phyloP scores from a whole-genome alignment of 1,140 invertebrate genomes.

The Pogonognathellus flavescens region DNA sequence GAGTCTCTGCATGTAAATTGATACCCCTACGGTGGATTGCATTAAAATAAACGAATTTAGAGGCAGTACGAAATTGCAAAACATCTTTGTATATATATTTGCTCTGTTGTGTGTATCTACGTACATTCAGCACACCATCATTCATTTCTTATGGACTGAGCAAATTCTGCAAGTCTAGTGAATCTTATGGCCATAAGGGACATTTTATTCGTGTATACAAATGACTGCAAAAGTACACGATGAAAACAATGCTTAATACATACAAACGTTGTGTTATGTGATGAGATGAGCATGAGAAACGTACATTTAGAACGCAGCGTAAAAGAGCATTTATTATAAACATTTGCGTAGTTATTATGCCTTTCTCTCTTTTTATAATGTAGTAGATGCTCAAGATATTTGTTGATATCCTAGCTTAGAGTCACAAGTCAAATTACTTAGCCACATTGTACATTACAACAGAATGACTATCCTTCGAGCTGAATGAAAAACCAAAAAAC shows the following conservation, averaged over 20 bases:
- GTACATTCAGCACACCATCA: too few species aligned
- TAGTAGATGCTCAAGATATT: background rate
- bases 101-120: too few species aligned
- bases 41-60: too few species aligned
- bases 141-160: background rate
- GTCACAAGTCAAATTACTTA: constrained; percentile 4
- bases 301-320: too few species aligned
- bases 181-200: constrained; percentile 10
- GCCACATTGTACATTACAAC: background rate
- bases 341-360: background rate
- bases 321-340: background rate
- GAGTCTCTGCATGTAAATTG: background rate
- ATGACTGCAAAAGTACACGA: background rate
- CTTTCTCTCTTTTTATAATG: constrained; percentile 27
- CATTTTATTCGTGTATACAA: constrained; percentile 10
- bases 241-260: background rate
- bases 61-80: too few species aligned
- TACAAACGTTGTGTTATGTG: background rate
- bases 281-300: background rate
- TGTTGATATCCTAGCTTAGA: background rate
- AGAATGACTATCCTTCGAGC: background rate
- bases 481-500: background rate
- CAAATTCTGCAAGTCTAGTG: background rate
- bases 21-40: background rate
- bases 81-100: too few species aligned